Evolutionary conservation across 2,888 invertebrate genomes (phyloP).

Genomic region (Idaea biselata): DNA sequence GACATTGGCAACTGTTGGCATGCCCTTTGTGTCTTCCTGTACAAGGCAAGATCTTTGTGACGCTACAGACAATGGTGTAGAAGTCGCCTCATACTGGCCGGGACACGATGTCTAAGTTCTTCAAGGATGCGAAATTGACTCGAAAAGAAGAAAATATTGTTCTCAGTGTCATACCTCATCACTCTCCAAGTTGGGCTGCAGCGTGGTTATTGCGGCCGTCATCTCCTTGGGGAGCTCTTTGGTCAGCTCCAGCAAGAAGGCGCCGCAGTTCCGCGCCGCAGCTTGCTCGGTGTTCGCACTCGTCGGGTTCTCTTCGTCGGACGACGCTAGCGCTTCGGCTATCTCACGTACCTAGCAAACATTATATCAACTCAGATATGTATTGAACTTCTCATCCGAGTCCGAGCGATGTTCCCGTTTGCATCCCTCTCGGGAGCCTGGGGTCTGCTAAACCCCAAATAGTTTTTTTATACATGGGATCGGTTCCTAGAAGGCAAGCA

Average conservation of each 20-base stretch:
- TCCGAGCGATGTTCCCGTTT: too few species aligned
- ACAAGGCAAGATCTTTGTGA: too few species aligned
- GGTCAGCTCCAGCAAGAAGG: constrained; percentile 83
- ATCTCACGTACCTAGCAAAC: constrained; percentile 82
- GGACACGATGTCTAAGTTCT: too few species aligned
- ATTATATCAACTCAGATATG: not conserved
- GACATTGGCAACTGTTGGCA: too few species aligned
- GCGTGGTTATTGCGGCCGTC: constrained; percentile 80
- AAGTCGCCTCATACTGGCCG: too few species aligned
- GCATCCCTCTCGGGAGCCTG: too few species aligned
- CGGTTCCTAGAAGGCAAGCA: too few species aligned
- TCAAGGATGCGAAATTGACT: too few species aligned
- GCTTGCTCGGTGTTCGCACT: constrained; percentile 62
- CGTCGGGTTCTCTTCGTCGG: constrained; percentile 68
- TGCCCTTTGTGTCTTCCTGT: too few species aligned
- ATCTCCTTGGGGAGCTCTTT: constrained; percentile 82
- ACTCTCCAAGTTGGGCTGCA: constrained; percentile 82
- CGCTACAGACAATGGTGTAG: too few species aligned
- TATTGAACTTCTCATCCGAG: not conserved
- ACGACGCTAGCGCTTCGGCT: constrained; percentile 82
- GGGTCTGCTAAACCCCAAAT: too few species aligned
- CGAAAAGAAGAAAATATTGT: not conserved
- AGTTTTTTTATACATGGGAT: too few species aligned
- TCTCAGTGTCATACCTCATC: constrained; percentile 64
- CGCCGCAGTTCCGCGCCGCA: constrained; percentile 71